These are phyloP conservation scores for Scaptomyza reducta DNA, from an alignment of 2,888 invertebrate genomes.

Conservation along the genomic window DNA sequence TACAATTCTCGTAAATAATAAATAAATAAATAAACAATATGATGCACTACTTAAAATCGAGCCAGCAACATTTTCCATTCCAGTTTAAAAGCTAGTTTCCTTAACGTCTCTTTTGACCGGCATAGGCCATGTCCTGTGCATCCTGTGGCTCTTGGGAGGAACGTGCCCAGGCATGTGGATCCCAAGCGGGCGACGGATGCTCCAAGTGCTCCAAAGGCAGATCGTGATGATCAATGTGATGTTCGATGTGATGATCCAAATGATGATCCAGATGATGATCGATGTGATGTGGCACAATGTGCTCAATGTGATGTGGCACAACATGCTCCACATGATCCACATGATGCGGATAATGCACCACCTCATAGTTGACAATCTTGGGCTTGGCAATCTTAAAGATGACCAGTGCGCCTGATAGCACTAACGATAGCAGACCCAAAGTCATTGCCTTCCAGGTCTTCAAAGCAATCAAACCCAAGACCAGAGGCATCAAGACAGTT, in stretches of 20 bases:
- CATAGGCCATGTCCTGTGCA: constrained; percentile 83
- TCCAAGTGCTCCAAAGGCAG: constrained; percentile 85
- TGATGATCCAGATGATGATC: constrained; percentile 85
- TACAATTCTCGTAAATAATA: constrained; percentile 67
- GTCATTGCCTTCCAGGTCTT: constrained; percentile 96
- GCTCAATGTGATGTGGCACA: constrained; percentile 82
- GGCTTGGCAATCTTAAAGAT: constrained; percentile 95
- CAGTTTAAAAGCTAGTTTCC: constrained; percentile 4
- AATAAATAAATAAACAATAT: constrained; percentile 67
- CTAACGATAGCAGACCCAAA: constrained; percentile 92
- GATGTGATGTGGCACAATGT: constrained; percentile 84
- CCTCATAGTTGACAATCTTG: constrained; percentile 93
- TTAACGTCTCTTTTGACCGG: constrained; percentile 79
- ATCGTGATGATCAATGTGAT: constrained; percentile 85
- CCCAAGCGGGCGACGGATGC: constrained; percentile 84
- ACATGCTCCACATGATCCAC: constrained; percentile 81
- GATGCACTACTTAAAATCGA: constrained; percentile 64
- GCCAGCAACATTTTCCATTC: constrained; percentile 51
- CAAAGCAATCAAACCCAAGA: constrained; percentile 92
- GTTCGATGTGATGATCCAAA: constrained; percentile 81
- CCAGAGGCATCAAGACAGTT: constrained; percentile 92
- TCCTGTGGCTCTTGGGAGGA: constrained; percentile 84
- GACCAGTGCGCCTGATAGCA: constrained; percentile 92
- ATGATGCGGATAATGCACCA: constrained; percentile 90
- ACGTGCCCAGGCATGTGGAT: constrained; percentile 87